phyloP scores from a whole-genome alignment of 2,113 vertebrate species.

The Romanogobio albipinnatus region DNA sequence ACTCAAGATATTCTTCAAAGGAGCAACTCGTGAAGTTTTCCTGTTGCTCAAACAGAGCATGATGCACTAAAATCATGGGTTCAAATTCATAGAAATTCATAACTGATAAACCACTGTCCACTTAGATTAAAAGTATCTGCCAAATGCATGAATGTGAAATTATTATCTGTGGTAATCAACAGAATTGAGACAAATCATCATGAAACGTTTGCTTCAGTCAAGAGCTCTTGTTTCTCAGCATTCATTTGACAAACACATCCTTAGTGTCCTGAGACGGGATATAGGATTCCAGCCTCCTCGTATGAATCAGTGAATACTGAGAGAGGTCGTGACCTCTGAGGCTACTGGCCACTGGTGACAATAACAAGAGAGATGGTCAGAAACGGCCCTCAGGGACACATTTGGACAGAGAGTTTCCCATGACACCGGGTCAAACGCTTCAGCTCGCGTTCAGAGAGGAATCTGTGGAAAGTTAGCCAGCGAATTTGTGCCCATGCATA shows the following conservation, averaged over 20 bases:
- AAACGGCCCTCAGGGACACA: conserved; percentile 31
- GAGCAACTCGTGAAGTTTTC: background rate
- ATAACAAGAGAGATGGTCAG: conserved; percentile 28
- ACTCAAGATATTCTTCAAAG: too few species aligned
- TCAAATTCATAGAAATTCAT: background rate
- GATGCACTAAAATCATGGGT: background rate
- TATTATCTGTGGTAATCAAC: background rate
- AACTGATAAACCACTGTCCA: background rate
- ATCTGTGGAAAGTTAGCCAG: background rate
- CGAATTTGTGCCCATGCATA: background rate
- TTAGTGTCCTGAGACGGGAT: background rate
- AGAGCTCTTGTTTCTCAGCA: conserved; percentile 3
- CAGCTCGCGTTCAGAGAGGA: background rate
- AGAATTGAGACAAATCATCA: background rate
- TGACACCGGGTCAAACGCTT: conserved; percentile 39
- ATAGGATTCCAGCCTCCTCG: conserved; percentile 11
- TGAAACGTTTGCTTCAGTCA: background rate
- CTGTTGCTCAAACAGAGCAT: background rate
- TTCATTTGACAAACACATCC: conserved; percentile 9
- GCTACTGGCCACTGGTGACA: conserved; percentile 1
- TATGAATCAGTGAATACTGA: conserved; percentile 14
- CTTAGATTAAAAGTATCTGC: background rate
- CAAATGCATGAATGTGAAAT: conserved; percentile 6
- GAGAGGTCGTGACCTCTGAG: conserved; percentile 26
- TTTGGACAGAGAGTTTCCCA: conserved; percentile 26